Base-by-base conservation (phyloP, 1,140 invertebrate species). In the Whitmania pigra region DNA sequence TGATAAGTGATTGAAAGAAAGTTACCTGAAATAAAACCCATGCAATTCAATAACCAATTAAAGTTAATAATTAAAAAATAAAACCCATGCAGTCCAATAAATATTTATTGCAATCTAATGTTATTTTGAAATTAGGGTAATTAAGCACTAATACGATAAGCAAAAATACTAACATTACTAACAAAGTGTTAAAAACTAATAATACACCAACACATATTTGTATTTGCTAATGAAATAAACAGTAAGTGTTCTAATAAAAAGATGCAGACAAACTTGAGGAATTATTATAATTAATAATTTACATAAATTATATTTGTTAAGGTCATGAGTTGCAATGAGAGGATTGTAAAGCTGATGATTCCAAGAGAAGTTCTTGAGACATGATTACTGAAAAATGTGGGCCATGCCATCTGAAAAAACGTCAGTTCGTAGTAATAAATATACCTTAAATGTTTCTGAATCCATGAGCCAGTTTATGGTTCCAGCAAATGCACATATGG, bases 381-480 rank as follows among this genome's bases (percentile, higher is more conserved):
- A 36, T 72, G 71, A 20, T 15, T 40, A 68, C 9, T 68, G 20
- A 67, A 67, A 29, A 9, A 54, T n/a, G n/a, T n/a, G n/a, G n/a
- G n/a, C n/a, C n/a, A n/a, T n/a, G n/a, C n/a, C n/a, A n/a, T n/a
- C n/a, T n/a, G n/a, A 17, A 40, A 66, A 40, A 22, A 73, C 73
- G 13, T 6, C n/a, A 4, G 9, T 73, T 20, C n/a, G 54, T 57
- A 49, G n/a, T 36, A 36, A 36, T 6, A 6, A 36, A 36, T 36
- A 63, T 74, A 79, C 89, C 74, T 90, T 87, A 57, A 89, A 87
- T 27, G 92, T 94, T 71, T 89, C 86, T 0, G 93, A 92, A 84
- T 97, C 94, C 77, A 88, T 89, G 7, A 97, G 83, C 93, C 94
- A 97, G 77, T 93, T 90, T 87, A 90, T 94, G 18, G 93, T 93